Evolutionary conservation across 1,140 invertebrate genomes (phyloP).

Genomic region (Drosophila carrolli): DNA sequence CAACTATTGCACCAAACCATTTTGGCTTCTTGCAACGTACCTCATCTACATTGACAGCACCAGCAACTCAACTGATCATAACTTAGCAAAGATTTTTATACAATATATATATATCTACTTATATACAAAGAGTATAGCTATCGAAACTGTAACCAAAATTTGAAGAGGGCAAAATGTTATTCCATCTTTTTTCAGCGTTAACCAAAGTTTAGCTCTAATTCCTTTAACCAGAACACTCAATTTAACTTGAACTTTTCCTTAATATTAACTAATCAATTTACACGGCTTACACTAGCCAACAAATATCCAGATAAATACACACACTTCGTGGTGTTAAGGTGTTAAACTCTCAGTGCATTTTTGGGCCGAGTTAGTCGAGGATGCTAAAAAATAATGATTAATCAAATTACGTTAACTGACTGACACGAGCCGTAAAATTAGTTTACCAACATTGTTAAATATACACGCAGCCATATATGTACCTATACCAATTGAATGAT

Average conservation of each 20-base stretch:
- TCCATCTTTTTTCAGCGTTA: conserved; percentile 52
- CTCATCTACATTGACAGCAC: conserved; percentile 78
- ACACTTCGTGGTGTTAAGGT: conserved; percentile 8
- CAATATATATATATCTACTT: conserved; percentile 38
- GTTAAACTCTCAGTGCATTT: conserved; percentile 32
- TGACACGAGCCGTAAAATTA: conserved; percentile 55
- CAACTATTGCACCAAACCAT: conserved; percentile 66
- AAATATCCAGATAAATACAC: conserved; percentile 22
- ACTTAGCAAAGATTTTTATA: conserved; percentile 66
- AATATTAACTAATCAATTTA: conserved; percentile 29
- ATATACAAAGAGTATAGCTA: conserved; percentile 24
- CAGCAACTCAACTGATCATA: conserved; percentile 53
- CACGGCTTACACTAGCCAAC: conserved; percentile 31
- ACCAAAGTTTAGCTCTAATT: conserved; percentile 41
- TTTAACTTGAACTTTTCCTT: conserved; percentile 39
- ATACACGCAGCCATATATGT: conserved; percentile 42
- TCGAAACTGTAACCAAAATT: conserved; percentile 41
- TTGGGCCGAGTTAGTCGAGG: conserved; percentile 54
- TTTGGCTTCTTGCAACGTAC: conserved; percentile 77
- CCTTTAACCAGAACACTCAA: conserved; percentile 10
- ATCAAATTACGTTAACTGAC: conserved; percentile 46
- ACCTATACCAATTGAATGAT: conserved; percentile 41
- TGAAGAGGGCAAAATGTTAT: conserved; percentile 30
- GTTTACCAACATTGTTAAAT: conserved; percentile 54
- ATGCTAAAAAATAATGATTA: conserved; percentile 14